A percentile compares a stretch with the other conserved stretches of the same genome.
phyloP scores from a whole-genome alignment of 2,113 vertebrate species.

The Sigmodon hispidus region DNA sequence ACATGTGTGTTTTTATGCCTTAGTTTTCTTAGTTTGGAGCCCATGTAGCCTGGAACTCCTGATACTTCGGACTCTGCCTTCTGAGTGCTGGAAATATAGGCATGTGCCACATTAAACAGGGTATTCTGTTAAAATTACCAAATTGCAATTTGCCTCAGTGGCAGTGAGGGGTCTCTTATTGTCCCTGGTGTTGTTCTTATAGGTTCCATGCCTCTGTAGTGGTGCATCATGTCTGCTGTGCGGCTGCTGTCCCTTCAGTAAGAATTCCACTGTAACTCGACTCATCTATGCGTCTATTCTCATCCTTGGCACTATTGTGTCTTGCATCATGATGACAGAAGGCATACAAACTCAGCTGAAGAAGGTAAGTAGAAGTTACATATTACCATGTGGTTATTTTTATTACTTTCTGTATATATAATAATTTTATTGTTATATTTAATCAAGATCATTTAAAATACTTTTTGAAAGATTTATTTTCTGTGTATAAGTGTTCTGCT shows the following conservation, averaged over 20 bases:
- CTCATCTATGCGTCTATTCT: constrained; percentile 93
- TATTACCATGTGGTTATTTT: background rate
- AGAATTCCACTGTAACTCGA: constrained; percentile 93
- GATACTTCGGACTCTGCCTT: background rate
- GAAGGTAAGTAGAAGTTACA: constrained; percentile 84
- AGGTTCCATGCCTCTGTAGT: constrained; percentile 94
- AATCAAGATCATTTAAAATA: background rate
- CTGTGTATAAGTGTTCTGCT: background rate
- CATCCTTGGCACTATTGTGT: constrained; percentile 90
- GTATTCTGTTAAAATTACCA: background rate
- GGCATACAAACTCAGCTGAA: constrained; percentile 91
- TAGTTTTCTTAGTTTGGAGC: background rate
- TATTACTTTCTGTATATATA: constrained; percentile 2
- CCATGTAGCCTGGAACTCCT: background rate
- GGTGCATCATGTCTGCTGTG: constrained; percentile 92
- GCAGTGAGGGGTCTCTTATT: background rate
- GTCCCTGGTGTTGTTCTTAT: background rate
- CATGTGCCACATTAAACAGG: background rate
- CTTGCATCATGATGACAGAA: constrained; percentile 92
- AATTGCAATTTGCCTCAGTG: background rate
- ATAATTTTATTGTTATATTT: background rate
- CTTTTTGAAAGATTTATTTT: background rate
- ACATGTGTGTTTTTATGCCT: background rate
- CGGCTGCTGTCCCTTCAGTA: constrained; percentile 90
- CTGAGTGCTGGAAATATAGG: background rate